A percentile compares a stretch with the other conserved stretches of the same genome.
Conservation (phyloP, 2,888 invertebrate species). For the Actias luna region DNA sequence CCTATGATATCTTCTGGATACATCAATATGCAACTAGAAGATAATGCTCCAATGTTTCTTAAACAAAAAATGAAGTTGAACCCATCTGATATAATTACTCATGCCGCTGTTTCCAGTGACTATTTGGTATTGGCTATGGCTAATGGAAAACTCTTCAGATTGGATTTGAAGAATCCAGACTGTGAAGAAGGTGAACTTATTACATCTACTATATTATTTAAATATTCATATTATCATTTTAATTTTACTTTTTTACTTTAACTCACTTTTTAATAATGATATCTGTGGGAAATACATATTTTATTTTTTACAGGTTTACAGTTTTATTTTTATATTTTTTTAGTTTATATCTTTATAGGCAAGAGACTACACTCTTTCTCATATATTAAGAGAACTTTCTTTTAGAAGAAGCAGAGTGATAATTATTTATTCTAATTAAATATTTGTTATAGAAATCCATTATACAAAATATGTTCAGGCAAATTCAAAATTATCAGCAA, state of each 20-base stretch:
- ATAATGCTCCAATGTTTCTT: constrained; percentile 92
- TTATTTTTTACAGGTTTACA: no score
- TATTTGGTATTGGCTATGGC: constrained; percentile 92
- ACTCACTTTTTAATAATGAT: no score
- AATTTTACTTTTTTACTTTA: no score
- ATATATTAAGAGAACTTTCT: no score
- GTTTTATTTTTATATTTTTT: no score
- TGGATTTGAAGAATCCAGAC: constrained; percentile 90
- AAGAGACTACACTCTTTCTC: no score
- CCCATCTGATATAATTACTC: constrained; percentile 89
- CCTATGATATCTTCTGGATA: constrained; percentile 78
- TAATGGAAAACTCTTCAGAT: constrained; percentile 89
- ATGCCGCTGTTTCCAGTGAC: constrained; percentile 91
- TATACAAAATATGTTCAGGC: constrained; percentile 84
- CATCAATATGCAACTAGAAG: constrained; percentile 82
- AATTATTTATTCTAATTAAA: background rate
- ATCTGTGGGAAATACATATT: no score
- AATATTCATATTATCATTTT: no score
- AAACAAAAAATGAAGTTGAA: constrained; percentile 91
- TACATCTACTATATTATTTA: background rate
- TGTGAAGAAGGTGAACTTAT: constrained; percentile 85
- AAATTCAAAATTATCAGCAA: constrained; percentile 82
- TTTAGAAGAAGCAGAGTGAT: no score
- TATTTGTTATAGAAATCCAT: constrained; percentile 84
- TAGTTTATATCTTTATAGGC: no score